phyloP scores from a whole-genome alignment of 2,888 invertebrate genomes.

The Anorthoa munda region DNA sequence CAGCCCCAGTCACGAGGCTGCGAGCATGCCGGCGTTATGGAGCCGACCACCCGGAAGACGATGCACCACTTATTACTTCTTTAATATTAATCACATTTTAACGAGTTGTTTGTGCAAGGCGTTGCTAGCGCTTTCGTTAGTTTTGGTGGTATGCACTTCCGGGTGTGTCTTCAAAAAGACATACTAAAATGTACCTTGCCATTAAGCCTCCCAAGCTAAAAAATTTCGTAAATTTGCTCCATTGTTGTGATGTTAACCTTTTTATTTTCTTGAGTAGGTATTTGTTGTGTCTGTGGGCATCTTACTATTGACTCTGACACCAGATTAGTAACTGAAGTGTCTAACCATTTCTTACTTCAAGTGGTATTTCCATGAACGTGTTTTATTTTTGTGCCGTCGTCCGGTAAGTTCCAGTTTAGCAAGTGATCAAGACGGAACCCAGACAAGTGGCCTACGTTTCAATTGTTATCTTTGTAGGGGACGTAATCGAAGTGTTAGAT shows the following conservation, averaged over 20 bases:
- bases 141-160: slow-evolving; percentile 77
- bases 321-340: slow-evolving; percentile 70
- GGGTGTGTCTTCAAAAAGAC: slow-evolving; percentile 79
- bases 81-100: slow-evolving; percentile 8
- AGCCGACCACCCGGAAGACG: slow-evolving; percentile 74
- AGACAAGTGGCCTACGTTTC: slow-evolving; percentile 41
- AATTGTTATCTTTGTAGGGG: slow-evolving; percentile 37
- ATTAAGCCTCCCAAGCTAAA: slow-evolving; percentile 80
- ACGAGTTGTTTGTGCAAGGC: slow-evolving; percentile 9
- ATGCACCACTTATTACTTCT: slow-evolving; percentile 67
- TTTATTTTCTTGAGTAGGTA: slow-evolving; percentile 84
- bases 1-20: slow-evolving; percentile 91
- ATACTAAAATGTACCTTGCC: slow-evolving; percentile 80
- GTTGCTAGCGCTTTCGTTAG: slow-evolving; percentile 46
- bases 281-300: slow-evolving; percentile 83
- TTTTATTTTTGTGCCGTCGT: slow-evolving; percentile 77
- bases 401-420: slow-evolving; percentile 78
- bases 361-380: slow-evolving; percentile 81
- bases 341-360: slow-evolving; percentile 75
- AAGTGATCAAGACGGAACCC: slow-evolving; percentile 76
- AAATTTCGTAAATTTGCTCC: slow-evolving; percentile 79
- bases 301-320: slow-evolving; percentile 75
- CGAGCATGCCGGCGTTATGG: slow-evolving; percentile 84
- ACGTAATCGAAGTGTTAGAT: slow-evolving; percentile 7
- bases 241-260: slow-evolving; percentile 83